A percentile compares a stretch with the other conserved stretches of the same genome.
Conservation (phyloP, 2,797 vertebrate species). For the Semaprochilodus insignis region DNA sequence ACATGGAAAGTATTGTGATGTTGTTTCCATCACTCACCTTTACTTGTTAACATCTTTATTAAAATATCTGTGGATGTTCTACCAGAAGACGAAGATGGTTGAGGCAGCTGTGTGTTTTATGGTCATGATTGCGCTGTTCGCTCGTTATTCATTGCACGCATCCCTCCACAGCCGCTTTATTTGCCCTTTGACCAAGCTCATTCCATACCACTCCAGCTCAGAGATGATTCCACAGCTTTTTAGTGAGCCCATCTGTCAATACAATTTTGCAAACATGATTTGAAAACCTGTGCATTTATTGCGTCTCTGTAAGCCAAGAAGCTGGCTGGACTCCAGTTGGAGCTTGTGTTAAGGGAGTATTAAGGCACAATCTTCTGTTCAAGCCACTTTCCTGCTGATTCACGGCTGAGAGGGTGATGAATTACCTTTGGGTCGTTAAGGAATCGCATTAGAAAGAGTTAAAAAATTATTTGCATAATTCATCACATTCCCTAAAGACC, state of each 20-base stretch:
- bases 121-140: background rate
- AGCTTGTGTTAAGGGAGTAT: conserved; percentile 53
- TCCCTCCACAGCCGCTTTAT: background rate
- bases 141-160: background rate
- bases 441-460: conserved; percentile 30
- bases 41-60: too few relatives aligned
- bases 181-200: conserved; percentile 18
- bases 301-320: conserved; percentile 53
- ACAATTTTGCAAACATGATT: conserved; percentile 72
- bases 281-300: conserved; percentile 63
- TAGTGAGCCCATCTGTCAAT: conserved; percentile 78
- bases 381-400: conserved; percentile 26
- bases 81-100: background rate
- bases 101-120: background rate
- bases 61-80: background rate
- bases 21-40: background rate
- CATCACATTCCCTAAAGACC: conserved; percentile 72
- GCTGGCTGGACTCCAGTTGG: conserved; percentile 72
- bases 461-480: conserved; percentile 76
- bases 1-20: too few relatives aligned
- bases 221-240: conserved; percentile 70
- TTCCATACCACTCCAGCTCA: conserved; percentile 56
- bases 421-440: conserved; percentile 43
- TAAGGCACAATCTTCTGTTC: conserved; percentile 25
- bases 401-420: conserved; percentile 28